Base-by-base conservation (phyloP, 1,140 invertebrate genomes). In the Anoplophora glabripennis region DNA sequence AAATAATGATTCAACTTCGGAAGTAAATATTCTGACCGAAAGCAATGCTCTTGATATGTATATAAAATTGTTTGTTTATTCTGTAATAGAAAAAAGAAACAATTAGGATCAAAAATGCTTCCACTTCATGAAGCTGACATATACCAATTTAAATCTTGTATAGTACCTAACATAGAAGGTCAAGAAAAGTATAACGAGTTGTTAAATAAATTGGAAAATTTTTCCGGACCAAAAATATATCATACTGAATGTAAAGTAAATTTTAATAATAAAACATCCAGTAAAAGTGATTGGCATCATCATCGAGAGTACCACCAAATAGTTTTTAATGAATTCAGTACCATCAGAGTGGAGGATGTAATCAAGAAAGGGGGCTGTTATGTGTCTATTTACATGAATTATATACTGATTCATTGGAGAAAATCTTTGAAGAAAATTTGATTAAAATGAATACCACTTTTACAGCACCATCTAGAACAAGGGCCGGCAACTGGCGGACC, bases 301-400 rank as follows among this genome's bases (percentile, higher is more conserved):
- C 36, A 37, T n/a, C 4, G 18, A 28, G 21, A 47, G n/a, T 47
- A 28, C n/a, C 45, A 47, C 17, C 7, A 21, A 47, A 0, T 4
- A 28, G 45, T 12, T 47, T 47, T 47, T 28, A 28, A 1, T 21
- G 45, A 47, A 9, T 28, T 47, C 7, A 3, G 45, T 21, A 8
- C 17, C 45, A 47, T 47, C 17, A 47, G 21, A 12, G 18, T 28
- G 9, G 45, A 47, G 21, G n/a, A n/a, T n/a, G n/a, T n/a, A n/a
- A n/a, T n/a, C n/a, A n/a, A n/a, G n/a, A n/a, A n/a, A n/a, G n/a
- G 45, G 17, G 18, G 45, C 18, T 47, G 21, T 47, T 47, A 47
- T 47, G 21, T 47, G 18, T 47, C 21, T 28, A 47, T 47, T 47
- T 47, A 28, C 17, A 47, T 28, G 45, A 47, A 21, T 2, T 47